Base-by-base conservation (phyloP, 1,140 invertebrate species). In the Drosophila lacteicornis region DNA sequence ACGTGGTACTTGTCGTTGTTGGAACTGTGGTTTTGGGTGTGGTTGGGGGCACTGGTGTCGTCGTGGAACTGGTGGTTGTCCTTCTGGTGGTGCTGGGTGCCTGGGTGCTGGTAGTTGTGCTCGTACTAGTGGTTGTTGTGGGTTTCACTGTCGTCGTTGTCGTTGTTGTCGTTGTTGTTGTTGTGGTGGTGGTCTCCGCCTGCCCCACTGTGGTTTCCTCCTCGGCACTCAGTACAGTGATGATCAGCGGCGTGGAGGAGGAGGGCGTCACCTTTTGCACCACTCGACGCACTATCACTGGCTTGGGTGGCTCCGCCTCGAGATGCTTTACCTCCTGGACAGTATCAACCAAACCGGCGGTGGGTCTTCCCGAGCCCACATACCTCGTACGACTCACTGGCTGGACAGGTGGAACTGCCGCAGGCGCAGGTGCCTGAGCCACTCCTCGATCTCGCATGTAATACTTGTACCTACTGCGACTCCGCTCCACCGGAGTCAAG, bases 401-500 rank as follows among this genome's bases (percentile, higher is more conserved):
- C 30, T 51, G 59, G 8, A 59, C 59, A 17, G 75, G 40, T 45
- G 69, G 45, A 9, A 71, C 70, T 4, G 59, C 33, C 5, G 65
- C 15, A 0, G 66, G 40, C 15, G 51, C 43, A 3, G 46, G 51
- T 1, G 67, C 49, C 6, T 67, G 40, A 12, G 46, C 75, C 19
- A 84, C 19, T 2, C 80, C 84, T 17, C 84, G 94, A 68, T 69
- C 93, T 91, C 85, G 93, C 94, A 82, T 94, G 92, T 92, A 94
- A 91, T 86, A 94, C 82, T 92, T 94, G 42, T 86, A 92, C 12
- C 79, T 80, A 11, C 91, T 87, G 19, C 91, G 79, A 63, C 91
- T 92, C 0, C 91, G 77, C 40, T 92, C 91, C 36, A 92, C 91
- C 0, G 79, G 81, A 0, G 79, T 91, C 33, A 92, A 25, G 1